These are phyloP conservation scores for Drosophila anceps DNA, from an alignment of 2,888 invertebrate genomes.

Conservation along the genomic window DNA sequence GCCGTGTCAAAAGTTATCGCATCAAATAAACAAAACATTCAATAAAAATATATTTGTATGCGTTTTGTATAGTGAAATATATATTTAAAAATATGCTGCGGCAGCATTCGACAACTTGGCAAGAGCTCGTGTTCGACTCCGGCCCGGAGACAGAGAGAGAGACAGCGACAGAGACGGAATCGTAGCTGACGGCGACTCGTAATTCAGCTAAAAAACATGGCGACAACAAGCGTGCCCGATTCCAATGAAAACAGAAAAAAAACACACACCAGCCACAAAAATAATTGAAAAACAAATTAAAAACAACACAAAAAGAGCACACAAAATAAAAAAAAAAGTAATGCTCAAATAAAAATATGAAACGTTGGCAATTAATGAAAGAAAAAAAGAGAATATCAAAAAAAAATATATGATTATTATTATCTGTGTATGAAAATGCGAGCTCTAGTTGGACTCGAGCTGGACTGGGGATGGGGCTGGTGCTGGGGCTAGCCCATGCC, in stretches of 20 bases:
- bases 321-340: conserved; percentile 31
- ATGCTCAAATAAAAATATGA: conserved; percentile 76
- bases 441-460: conserved; percentile 11
- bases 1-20: conserved; percentile 72
- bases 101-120: conserved; percentile 36
- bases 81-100: conserved; percentile 37
- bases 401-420: conserved; percentile 42
- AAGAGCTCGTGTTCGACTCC: conserved; percentile 40
- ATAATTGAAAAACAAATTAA: conserved; percentile 81
- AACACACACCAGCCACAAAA: conserved; percentile 67
- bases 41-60: conserved; percentile 9
- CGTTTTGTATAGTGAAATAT: conserved; percentile 8
- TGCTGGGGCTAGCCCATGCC: not conserved
- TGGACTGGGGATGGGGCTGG: not conserved
- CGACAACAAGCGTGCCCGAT: conserved; percentile 78
- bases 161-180: not conserved
- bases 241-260: conserved; percentile 60
- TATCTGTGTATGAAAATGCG: conserved; percentile 45
- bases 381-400: conserved; percentile 25
- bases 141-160: not conserved
- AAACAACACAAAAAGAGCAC: conserved; percentile 51
- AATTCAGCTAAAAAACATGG: conserved; percentile 73
- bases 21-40: conserved; percentile 32
- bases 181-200: conserved; percentile 31
- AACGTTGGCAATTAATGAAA: conserved; percentile 78